Evolutionary conservation across 2,888 invertebrate species (phyloP).

Genomic region (Gortyna flavago): DNA sequence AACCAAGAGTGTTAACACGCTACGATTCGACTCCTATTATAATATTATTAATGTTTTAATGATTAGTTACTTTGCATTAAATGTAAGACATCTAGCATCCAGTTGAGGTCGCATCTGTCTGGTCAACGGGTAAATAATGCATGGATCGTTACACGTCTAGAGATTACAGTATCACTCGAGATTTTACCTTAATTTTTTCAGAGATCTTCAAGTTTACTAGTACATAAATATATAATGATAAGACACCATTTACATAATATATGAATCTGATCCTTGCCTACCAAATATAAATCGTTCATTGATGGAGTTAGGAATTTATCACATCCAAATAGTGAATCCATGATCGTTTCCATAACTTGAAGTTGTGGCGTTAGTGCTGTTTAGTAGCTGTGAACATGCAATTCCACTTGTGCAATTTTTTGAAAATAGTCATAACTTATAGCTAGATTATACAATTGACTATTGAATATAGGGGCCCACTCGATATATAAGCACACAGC

Average conservation of each 20-base stretch:
- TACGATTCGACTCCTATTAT: conserved; percentile 90
- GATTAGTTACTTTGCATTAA: conserved; percentile 88
- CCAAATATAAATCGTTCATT: conserved; percentile 81
- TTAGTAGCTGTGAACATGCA: conserved; percentile 89
- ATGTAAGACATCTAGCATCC: conserved; percentile 89
- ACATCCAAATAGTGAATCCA: conserved; percentile 80
- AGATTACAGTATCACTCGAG: conserved; percentile 90
- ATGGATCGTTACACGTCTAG: conserved; percentile 80
- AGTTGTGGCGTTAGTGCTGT: conserved; percentile 84
- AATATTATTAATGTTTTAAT: conserved; percentile 88
- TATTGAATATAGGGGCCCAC: conserved; percentile 90
- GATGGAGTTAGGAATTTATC: conserved; percentile 75
- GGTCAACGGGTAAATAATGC: conserved; percentile 79
- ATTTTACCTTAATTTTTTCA: conserved; percentile 85
- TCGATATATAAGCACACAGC: conserved; percentile 82
- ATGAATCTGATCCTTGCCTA: conserved; percentile 84
- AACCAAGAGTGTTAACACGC: conserved; percentile 90
- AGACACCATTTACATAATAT: conserved; percentile 82
- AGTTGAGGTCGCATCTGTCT: conserved; percentile 84
- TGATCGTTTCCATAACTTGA: conserved; percentile 80
- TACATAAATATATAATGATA: conserved; percentile 84
- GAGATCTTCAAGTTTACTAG: conserved; percentile 87
- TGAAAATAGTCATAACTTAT: conserved; percentile 89
- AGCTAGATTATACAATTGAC: conserved; percentile 89
- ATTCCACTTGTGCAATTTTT: conserved; percentile 90